Conservation (phyloP, 2,797 vertebrate genomes). For the Melanogrammus aeglefinus region DNA sequence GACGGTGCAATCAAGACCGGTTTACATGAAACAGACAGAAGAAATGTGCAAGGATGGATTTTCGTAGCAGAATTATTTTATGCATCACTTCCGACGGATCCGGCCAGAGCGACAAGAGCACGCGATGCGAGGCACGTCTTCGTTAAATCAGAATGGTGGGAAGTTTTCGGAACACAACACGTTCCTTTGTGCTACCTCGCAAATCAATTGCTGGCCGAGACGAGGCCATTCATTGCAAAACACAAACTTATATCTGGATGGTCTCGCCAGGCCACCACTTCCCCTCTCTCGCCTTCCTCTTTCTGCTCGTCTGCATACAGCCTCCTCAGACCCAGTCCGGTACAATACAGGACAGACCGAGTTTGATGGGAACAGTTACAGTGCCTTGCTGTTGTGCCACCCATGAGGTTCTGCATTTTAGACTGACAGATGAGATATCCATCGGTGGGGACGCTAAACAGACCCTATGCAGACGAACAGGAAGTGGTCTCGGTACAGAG, state of each 20-base stretch:
- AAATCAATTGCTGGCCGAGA: neutral
- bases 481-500: conserved; percentile 54
- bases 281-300: neutral
- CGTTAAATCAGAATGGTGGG: neutral
- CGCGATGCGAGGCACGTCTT: neutral
- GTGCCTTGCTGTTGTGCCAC: conserved; percentile 22
- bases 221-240: neutral
- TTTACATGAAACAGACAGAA: neutral
- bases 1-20: neutral
- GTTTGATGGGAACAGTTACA: conserved; percentile 23
- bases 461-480: conserved; percentile 46
- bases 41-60: neutral
- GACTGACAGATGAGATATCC: conserved; percentile 55
- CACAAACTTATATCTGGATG: neutral
- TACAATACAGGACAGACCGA: conserved; percentile 37
- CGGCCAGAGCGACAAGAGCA: neutral
- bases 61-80: neutral
- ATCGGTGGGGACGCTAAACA: conserved; percentile 49
- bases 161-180: neutral
- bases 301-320: neutral
- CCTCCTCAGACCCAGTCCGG: conserved; percentile 14
- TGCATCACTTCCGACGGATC: neutral
- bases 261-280: neutral
- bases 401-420: conserved; percentile 43
- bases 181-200: neutral